phyloP scores from a whole-genome alignment of 2,113 vertebrate species.

The Grallaria varia region DNA sequence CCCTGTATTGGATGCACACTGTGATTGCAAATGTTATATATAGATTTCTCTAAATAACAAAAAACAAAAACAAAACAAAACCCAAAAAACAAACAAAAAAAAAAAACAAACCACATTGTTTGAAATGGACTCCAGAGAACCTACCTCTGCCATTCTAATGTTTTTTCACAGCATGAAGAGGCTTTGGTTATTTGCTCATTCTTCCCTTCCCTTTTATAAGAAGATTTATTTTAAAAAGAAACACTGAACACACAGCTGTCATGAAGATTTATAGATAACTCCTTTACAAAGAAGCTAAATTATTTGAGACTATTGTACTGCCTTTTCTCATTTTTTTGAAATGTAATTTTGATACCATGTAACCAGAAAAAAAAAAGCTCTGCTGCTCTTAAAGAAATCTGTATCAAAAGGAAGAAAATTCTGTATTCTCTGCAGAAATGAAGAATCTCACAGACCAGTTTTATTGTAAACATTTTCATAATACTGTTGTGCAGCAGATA shows the following conservation, averaged over 20 bases:
- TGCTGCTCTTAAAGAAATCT: neutral
- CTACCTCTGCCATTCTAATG: neutral
- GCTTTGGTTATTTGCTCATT: neutral
- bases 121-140: neutral
- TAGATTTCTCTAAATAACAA: neutral
- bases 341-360: constrained; percentile 14
- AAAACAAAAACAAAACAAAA: neutral
- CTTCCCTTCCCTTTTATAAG: neutral
- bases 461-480: constrained; percentile 52
- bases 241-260: constrained; percentile 8
- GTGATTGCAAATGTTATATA: neutral
- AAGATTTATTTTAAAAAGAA: constrained; percentile 30
- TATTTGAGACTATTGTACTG: neutral
- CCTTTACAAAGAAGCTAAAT: constrained; percentile 31
- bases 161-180: neutral
- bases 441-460: neutral
- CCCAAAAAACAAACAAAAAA: neutral
- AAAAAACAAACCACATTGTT: neutral
- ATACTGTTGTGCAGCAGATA: neutral
- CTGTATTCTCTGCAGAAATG: constrained; percentile 1
- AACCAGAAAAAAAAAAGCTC: neutral
- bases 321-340: constrained; percentile 19
- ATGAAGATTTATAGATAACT: constrained; percentile 43
- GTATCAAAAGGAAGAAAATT: neutral
- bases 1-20: neutral